Evolutionary conservation across 2,888 invertebrate genomes (phyloP), one percentile per base, ranked within the genome.

Genomic region (Lepidochitona cinerea): DNA sequence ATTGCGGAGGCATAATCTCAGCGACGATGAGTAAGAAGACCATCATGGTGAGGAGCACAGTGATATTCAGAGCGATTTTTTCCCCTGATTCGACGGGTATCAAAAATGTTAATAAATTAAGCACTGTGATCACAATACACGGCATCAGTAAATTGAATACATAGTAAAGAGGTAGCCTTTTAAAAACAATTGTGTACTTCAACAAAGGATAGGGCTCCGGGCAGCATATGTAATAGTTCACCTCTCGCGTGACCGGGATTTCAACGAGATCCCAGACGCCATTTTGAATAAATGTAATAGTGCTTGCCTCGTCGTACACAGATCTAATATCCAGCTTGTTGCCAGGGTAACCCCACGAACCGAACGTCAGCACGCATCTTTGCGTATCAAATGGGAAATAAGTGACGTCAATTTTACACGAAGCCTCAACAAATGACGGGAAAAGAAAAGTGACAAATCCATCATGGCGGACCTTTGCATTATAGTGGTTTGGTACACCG

Each of bases 61-160:
- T 72, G 12, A 72, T 41, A 9, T 36, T 59, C 23, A 72, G 54
- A 29, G 59, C 35, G 26, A 72, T 72, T 37, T 68, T 72, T 54
- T 72, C 72, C 35, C 72, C 72, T 14, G 72, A 72, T 35, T 72
- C 72, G 35, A 67, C 72, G 36, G 72, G 72, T 5, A 72, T 35
- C 1, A 72, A 18, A 54, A 72, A 72, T 23, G 59, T 59, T 23
- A 72, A 35, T 6, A 68, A 32, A 36, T 67, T 68, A 6, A 72
- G 26, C 14, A 23, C n/a, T 1, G 72, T 59, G 32, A 72, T 36
- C 1, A 72, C 35, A 35, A 72, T 35, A 26, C 35, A 36, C 6
- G 72, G 72, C 26, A 72, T 29, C n/a, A 72, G 52, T 23, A 72
- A n/a, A 53, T 66, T 66, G 37, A 36, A 66, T 23, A 66, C 37